These are phyloP conservation scores for Bombus huntii DNA, from an alignment of 1,140 invertebrate genomes.

Conservation along the genomic window DNA sequence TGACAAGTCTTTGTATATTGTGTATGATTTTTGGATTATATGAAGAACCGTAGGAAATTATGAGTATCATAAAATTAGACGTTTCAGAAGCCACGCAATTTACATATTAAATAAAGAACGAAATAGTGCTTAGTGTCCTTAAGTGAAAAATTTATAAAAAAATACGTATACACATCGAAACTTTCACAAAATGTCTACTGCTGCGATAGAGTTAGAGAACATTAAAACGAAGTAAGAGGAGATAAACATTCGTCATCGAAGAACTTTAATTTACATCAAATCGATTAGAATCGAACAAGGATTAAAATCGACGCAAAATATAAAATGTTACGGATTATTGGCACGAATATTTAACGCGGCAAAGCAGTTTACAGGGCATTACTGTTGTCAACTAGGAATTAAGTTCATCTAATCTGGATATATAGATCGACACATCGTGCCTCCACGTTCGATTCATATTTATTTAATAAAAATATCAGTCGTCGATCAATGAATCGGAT, in stretches of 20 bases:
- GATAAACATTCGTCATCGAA: background rate
- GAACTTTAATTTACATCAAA: background rate
- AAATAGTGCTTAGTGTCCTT: background rate
- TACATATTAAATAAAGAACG: background rate
- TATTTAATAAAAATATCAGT: background rate
- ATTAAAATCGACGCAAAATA: background rate
- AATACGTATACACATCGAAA: too few species aligned
- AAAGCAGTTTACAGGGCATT: constrained; percentile 20
- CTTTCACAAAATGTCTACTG: too few species aligned
- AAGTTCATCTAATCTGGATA: constrained; percentile 25
- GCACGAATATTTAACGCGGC: background rate
- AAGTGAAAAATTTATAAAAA: too few species aligned
- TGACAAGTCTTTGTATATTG: background rate
- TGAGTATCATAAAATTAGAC: background rate
- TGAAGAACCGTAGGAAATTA: background rate
- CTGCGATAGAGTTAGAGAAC: background rate
- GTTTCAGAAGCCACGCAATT: background rate
- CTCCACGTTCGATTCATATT: background rate
- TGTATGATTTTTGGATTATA: background rate
- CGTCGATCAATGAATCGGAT: constrained; percentile 17
- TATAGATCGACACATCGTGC: background rate
- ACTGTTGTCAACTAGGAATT: constrained; percentile 7
- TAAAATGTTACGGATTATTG: background rate
- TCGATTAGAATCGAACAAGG: background rate
- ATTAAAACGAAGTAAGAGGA: background rate